Conservation (phyloP, 2,113 vertebrate species). For the Tragelaphus buxtoni region DNA sequence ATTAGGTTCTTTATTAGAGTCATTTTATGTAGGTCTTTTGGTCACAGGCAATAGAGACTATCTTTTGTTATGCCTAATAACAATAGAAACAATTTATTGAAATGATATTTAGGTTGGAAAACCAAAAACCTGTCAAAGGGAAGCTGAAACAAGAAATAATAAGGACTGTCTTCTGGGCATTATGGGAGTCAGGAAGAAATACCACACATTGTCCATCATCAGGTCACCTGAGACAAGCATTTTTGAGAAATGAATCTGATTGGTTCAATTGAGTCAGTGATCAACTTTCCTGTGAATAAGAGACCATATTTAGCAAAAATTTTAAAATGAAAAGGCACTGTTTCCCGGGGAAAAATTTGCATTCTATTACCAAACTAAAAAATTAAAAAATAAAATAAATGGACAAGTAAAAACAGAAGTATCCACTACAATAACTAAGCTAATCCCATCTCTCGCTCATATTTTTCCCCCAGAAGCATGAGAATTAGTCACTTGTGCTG, state of each 20-base stretch:
- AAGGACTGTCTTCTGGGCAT: neutral
- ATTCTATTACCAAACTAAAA: neutral
- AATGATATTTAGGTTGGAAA: neutral
- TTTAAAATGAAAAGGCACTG: neutral
- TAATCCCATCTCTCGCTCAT: neutral
- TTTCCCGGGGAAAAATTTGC: neutral
- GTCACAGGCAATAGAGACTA: neutral
- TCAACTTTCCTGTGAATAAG: neutral
- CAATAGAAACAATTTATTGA: neutral
- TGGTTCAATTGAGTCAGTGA: neutral
- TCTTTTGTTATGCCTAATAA: neutral
- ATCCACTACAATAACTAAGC: neutral
- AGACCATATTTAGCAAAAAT: neutral
- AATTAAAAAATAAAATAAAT: neutral
- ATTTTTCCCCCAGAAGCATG: neutral
- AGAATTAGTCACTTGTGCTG: neutral
- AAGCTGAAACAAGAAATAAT: neutral
- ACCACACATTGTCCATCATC: neutral
- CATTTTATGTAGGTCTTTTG: neutral
- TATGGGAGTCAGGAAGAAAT: neutral
- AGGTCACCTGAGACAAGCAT: neutral
- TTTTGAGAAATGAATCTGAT: neutral
- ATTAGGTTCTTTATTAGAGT: neutral
- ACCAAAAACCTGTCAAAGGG: neutral
- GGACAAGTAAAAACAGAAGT: neutral